phyloP scores from a whole-genome alignment of 2,888 invertebrate species.

The Trichogramma dendrolimi region DNA sequence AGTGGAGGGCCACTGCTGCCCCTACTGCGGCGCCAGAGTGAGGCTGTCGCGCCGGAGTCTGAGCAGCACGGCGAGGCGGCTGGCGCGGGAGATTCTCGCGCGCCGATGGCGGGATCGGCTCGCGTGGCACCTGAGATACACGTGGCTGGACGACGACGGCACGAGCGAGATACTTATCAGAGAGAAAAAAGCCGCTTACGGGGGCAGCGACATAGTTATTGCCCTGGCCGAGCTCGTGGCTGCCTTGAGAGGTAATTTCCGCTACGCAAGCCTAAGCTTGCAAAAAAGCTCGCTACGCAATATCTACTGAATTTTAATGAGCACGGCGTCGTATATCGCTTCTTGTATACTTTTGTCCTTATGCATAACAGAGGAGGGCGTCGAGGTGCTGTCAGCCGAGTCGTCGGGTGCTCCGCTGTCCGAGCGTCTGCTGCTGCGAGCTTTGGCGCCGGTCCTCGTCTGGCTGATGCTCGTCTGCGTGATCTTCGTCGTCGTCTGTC shows the following conservation, averaged over 20 bases:
- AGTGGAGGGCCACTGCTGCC: conserved; percentile 48
- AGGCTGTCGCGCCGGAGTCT: conserved; percentile 32
- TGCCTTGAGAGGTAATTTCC: conserved; percentile 32
- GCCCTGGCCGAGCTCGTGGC: conserved; percentile 34
- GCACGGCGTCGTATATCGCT: not conserved
- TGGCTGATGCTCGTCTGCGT: conserved; percentile 35
- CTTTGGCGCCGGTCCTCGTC: conserved; percentile 39
- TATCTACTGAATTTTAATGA: not conserved
- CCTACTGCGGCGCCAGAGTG: conserved; percentile 45
- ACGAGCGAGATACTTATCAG: conserved; percentile 41
- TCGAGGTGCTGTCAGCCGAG: conserved; percentile 31
- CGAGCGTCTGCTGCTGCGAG: conserved; percentile 30
- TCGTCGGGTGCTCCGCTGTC: conserved; percentile 38
- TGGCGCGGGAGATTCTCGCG: conserved; percentile 34
- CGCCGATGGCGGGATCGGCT: conserved; percentile 31
- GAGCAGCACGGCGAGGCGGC: conserved; percentile 31
- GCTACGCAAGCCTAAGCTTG: not conserved
- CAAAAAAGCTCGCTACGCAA: not conserved
- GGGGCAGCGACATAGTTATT: conserved; percentile 35
- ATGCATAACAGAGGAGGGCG: conserved; percentile 33
- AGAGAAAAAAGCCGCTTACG: conserved; percentile 37
- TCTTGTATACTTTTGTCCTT: not conserved
- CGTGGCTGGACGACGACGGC: conserved; percentile 29
- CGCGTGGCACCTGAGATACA: conserved; percentile 43
- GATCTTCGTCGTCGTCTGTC: conserved; percentile 34